Evolutionary conservation across 2,888 invertebrate genomes (phyloP), one percentile per base, ranked within the genome.

Genomic region (Serrognathus titanus): DNA sequence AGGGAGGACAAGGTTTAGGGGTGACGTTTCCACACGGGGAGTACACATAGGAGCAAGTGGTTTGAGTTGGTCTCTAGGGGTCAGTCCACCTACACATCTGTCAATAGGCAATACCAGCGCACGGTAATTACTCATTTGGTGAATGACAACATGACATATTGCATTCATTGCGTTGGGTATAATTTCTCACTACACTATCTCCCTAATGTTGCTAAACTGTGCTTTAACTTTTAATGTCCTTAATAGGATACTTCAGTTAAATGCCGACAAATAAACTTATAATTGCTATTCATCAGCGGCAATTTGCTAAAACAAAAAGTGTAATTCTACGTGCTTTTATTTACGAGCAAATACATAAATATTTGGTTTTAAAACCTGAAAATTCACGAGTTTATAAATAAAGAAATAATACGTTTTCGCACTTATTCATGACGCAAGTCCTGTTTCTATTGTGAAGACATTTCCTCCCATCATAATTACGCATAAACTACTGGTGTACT

Each of bases 121-220:
- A 70, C 66, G 68, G 71, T 73, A 74, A 75, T 75, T 75, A 75
- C 71, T 75, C 74, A 73, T 74, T 73, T 70, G 66, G 66, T 69
- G 70, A 73, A 75, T 72, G 73, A 72, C 74, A 73, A 74, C 71
- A 72, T 75, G 75, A 75, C 74, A 73, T 74, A 72, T 73, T 74
- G 71, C 71, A 72, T 73, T 71, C 62, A 61, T 51, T 65, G 59
- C 63, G 60, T 55, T 60, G 57, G 60, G 35, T 48, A 38, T 50
- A 55, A 55, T 55, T 55, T 45, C 55, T 43, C 43, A 43, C 43
- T 52, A 52, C 31, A 46, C 52, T 52, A 52, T 41, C 43, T 41
- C 52, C 45, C 43, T 35, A 24, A 43, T 36, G 13, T 12, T 16
- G 37, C 43, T 49, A 49, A 52, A 52, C 52, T 52, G 45, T 35